Conservation (phyloP, 2,888 invertebrate species). For the Erebia ligea region DNA sequence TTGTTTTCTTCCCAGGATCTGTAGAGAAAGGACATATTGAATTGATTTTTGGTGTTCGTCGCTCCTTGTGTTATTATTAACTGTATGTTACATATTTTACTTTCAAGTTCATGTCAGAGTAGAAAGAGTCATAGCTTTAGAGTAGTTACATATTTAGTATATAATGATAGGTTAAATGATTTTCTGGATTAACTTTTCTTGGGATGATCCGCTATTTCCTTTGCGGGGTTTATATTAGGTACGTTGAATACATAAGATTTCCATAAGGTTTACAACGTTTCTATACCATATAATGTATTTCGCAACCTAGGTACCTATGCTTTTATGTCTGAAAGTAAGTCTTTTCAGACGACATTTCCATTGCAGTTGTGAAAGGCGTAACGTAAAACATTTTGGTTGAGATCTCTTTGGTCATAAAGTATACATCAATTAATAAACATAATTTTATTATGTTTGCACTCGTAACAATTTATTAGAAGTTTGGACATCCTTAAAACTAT, state of each 20-base stretch:
- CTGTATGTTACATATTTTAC: neutral
- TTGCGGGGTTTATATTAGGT: neutral
- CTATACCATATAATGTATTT: too few species aligned
- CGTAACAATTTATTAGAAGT: too few species aligned
- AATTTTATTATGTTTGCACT: too few species aligned
- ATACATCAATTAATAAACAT: neutral
- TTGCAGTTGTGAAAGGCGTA: neutral
- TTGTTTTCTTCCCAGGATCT: constrained; percentile 5
- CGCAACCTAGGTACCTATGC: too few species aligned
- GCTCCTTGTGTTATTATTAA: neutral
- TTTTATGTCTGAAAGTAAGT: neutral
- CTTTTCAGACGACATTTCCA: neutral
- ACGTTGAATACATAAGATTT: neutral
- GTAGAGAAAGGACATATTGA: constrained; percentile 13
- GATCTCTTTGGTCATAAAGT: constrained; percentile 34
- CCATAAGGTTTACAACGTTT: neutral
- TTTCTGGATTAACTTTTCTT: neutral
- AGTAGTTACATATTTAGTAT: neutral
- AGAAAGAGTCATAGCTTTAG: neutral
- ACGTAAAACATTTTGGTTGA: constrained; percentile 39
- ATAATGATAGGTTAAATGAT: neutral
- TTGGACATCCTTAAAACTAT: too few species aligned
- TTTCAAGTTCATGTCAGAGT: constrained; percentile 37
- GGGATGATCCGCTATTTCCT: neutral
- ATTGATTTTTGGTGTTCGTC: neutral